Evolutionary conservation across 2,113 vertebrate species (phyloP).

Genomic region (Ascaphus truei): DNA sequence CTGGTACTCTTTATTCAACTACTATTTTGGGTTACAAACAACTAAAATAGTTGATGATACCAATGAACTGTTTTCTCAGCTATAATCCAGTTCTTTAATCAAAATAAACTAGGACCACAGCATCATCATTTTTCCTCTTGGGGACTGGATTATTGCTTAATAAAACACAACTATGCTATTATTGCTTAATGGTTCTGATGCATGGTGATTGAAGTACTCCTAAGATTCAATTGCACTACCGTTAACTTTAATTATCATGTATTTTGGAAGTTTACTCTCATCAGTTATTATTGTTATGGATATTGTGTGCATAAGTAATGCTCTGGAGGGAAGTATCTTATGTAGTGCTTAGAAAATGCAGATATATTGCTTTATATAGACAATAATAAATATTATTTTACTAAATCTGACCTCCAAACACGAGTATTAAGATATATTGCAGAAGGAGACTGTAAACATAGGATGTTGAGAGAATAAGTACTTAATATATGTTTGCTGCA

Average conservation of each 20-base stretch:
- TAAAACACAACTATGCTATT: conserved; percentile 16
- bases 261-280: conserved; percentile 4
- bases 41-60: too few species aligned
- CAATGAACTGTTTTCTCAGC: too few species aligned
- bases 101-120: conserved; percentile 5
- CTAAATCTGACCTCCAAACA: neutral
- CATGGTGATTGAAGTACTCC: neutral
- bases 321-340: neutral
- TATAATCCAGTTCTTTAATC: conserved; percentile 2
- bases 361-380: neutral
- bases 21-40: too few species aligned
- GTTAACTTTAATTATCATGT: conserved; percentile 11
- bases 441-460: neutral
- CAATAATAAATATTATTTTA: neutral
- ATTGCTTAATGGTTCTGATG: conserved; percentile 1
- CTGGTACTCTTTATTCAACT: too few species aligned
- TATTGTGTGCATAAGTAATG: neutral
- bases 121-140: neutral
- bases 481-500: neutral
- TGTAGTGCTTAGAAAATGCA: neutral
- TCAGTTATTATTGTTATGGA: neutral
- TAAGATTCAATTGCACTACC: conserved; percentile 8
- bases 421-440: neutral
- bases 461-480: neutral
- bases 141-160: conserved; percentile 14